Base-by-base conservation (phyloP, 2,888 invertebrate genomes). In the Barypeithes pellucidus region DNA sequence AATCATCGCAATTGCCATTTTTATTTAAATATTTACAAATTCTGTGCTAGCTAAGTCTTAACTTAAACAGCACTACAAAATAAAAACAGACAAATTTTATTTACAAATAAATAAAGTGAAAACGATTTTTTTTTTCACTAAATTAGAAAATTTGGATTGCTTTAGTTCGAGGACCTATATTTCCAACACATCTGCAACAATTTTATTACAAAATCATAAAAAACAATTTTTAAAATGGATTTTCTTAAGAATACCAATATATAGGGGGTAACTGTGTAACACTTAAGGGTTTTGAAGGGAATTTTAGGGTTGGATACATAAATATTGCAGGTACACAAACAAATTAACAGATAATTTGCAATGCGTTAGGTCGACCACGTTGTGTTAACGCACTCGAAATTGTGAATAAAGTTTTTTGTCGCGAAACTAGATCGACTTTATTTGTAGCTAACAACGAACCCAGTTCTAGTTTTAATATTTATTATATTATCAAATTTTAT, bases 1-100 rank as follows among this genome's bases (percentile, higher is more conserved):
- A 33, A 61, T 22, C 18, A 18, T 50, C 72, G 72, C 72, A 70
- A 52, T 76, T 74, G 76, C 76, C 76, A 74, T 76, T 73, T 81
- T 80, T 79, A 79, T 79, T 81, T 79, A 77, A 80, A 80, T 82
- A 82, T 82, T 78, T 82, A 82, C 82, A 82, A 77, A 77, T 77
- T 78, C 78, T 78, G 82, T 82, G 82, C 82, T 80, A 78, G 77
- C 82, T 81, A 81, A 82, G 78, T 81, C 77, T 79, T 75, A 80
- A 81, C 81, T 80, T 79, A 79, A 80, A 76, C 80, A 78, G 79
- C 80, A 80, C 81, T 80, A 81, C 77, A 75, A 77, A 76, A 76
- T 77, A 75, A 79, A 79, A 77, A 75, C 74, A 80, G 77, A 78
- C 76, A 76, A 79, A 78, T 79, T 80, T 78, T 80, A 79, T 79